Conservation (phyloP, 2,797 vertebrate species). For the Trachurus trachurus region DNA sequence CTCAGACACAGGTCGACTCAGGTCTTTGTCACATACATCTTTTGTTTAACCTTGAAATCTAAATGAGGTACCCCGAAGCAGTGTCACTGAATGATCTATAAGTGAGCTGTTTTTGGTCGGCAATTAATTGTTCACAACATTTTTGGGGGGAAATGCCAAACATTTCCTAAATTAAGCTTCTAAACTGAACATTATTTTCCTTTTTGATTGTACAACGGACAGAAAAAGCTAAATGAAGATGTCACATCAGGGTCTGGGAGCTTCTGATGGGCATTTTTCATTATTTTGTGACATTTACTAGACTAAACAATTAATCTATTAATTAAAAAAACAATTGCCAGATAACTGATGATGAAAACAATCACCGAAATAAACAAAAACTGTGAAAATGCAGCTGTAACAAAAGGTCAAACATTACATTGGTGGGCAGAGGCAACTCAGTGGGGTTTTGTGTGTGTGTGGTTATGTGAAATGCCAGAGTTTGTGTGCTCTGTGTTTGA, state of each 20-base stretch:
- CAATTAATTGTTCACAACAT: not conserved
- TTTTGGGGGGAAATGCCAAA: not conserved
- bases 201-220: not conserved
- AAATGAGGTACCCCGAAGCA: not conserved
- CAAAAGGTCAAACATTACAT: constrained; percentile 23
- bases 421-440: not conserved
- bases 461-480: not conserved
- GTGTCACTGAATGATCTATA: not conserved
- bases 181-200: not conserved
- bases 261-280: not conserved
- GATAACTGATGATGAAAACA: not conserved
- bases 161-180: not conserved
- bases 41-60: not conserved
- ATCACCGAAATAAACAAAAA: not conserved
- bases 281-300: not conserved
- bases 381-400: not conserved
- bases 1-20: not conserved
- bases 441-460: not conserved
- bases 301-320: not conserved
- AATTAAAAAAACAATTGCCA: not conserved
- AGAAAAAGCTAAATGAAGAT: not conserved
- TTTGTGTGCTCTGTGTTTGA: constrained; percentile 32
- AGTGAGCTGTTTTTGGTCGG: not conserved
- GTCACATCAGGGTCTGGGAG: not conserved
- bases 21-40: not conserved